Conservation (phyloP, 2,888 invertebrate genomes). For the Drosophila macrothrix region DNA sequence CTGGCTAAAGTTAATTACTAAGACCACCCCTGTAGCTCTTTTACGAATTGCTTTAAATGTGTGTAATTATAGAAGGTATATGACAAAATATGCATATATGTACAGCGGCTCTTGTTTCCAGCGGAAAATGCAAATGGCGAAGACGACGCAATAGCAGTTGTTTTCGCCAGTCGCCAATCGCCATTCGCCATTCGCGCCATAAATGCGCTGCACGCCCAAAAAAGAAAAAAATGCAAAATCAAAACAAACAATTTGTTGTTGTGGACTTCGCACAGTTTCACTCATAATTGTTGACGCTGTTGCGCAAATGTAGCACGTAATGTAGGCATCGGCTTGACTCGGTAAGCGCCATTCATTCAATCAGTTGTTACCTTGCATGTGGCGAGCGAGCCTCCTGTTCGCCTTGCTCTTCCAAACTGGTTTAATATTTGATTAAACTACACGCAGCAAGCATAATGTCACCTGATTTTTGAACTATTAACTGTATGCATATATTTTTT, state of each 20-base stretch:
- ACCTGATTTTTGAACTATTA: neutral
- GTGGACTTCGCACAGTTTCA: conserved; percentile 4
- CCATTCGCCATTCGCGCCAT: neutral
- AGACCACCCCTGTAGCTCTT: neutral
- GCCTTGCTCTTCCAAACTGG: conserved; percentile 45
- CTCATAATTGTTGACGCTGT: neutral
- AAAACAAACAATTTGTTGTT: conserved; percentile 7
- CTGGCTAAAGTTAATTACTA: too few relatives aligned
- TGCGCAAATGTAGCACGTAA: neutral
- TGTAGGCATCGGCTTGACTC: neutral
- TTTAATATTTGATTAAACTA: conserved; percentile 6
- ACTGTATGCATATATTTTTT: neutral
- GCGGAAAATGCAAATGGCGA: conserved; percentile 7
- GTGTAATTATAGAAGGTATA: neutral
- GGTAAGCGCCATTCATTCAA: conserved; percentile 6
- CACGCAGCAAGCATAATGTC: conserved; percentile 4
- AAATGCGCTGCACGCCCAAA: conserved; percentile 1
- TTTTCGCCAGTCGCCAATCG: neutral
- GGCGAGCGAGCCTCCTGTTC: conserved; percentile 59
- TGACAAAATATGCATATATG: neutral
- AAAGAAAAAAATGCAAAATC: neutral
- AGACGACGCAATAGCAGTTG: conserved; percentile 17
- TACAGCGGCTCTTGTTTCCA: neutral
- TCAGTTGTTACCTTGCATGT: conserved; percentile 9
- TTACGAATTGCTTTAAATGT: neutral